Evolutionary conservation across 2,113 vertebrate species (phyloP).

Genomic region (Corydoras maculifer): DNA sequence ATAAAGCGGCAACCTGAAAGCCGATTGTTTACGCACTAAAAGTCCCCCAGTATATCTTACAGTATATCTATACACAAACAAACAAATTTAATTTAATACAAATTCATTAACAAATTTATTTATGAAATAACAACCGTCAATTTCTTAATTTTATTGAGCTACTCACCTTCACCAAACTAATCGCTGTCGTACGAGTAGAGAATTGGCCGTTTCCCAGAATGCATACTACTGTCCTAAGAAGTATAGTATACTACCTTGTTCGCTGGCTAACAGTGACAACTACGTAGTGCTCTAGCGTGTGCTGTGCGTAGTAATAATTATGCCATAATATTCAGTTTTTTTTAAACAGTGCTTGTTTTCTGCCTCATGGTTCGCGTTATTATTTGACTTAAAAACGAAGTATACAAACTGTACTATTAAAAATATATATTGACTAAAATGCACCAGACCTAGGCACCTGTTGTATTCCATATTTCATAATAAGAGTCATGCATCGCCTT

Average conservation of each 20-base stretch:
- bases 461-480: too few species aligned
- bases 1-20: conserved; percentile 1
- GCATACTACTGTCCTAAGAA: background rate
- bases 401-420: too few species aligned
- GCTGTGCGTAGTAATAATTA: background rate
- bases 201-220: background rate
- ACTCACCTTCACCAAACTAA: conserved; percentile 7
- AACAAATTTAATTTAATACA: too few species aligned
- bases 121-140: background rate
- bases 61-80: background rate
- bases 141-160: conserved; percentile 1
- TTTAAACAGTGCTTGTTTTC: background rate
- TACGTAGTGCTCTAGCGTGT: background rate
- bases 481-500: too few species aligned
- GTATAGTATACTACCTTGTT: background rate
- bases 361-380: background rate
- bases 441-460: too few species aligned
- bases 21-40: conserved; percentile 13
- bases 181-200: background rate
- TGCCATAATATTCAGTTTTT: background rate
- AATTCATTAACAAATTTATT: background rate
- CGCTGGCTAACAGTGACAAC: background rate
- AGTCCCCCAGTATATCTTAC: background rate
- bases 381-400: too few species aligned
- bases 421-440: too few species aligned